Conservation (phyloP, 2,797 vertebrate species). For the Acanthurus tractus region DNA sequence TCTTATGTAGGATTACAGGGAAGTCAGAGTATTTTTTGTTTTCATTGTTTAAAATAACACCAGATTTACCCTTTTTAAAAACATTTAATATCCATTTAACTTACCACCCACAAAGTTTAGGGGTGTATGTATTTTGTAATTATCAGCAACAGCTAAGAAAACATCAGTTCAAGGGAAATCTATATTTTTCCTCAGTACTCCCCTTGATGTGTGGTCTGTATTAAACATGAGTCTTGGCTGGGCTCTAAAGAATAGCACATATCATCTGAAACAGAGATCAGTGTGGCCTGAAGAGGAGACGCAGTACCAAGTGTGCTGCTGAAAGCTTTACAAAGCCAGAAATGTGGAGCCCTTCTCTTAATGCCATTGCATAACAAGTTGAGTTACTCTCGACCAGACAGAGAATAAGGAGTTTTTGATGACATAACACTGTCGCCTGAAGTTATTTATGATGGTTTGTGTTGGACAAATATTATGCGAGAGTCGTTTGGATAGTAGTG, state of each 20-base stretch:
- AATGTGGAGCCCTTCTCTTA: constrained; percentile 29
- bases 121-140: background rate
- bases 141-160: constrained; percentile 22
- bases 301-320: constrained; percentile 35
- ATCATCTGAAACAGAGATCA: constrained; percentile 37
- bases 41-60: background rate
- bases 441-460: constrained; percentile 63
- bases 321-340: constrained; percentile 45
- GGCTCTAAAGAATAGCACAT: constrained; percentile 15
- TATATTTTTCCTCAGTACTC: constrained; percentile 30
- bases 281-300: constrained; percentile 26
- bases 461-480: constrained; percentile 58
- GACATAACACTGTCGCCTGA: constrained; percentile 52
- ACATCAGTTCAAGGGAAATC: constrained; percentile 1
- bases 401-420: constrained; percentile 47
- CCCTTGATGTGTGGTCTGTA: constrained; percentile 11
- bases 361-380: constrained; percentile 53
- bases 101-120: background rate
- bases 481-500: constrained; percentile 43
- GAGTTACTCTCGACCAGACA: constrained; percentile 47
- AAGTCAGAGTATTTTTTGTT: background rate
- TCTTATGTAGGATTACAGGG: background rate
- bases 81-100: background rate
- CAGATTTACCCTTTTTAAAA: background rate
- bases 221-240: constrained; percentile 29